These are phyloP conservation scores for Xenopus tropicalis DNA, from an alignment of 2,113 vertebrate genomes.

Conservation along the genomic window UCB_Xtro_10.0 CM004446.2:96006001-96006500, in stretches of 20 bases:
- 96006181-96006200: conserved; percentile 54
- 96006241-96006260: conserved; percentile 8
- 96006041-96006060: conserved; percentile 46
- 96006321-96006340: too few species aligned
- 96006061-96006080: conserved; percentile 59
- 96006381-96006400: too few species aligned
- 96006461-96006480: too few species aligned
- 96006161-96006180: conserved; percentile 52
- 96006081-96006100: conserved; percentile 62
- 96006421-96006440: too few species aligned
- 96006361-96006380: too few species aligned
- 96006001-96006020: conserved; percentile 54
- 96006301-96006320: too few species aligned
- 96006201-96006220: conserved; percentile 58
- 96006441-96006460: too few species aligned
- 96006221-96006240: conserved; percentile 53
- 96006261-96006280: background rate
- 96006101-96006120: conserved; percentile 53
- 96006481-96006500: too few species aligned
- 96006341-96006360: too few species aligned
- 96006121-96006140: conserved; percentile 54
- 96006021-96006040: conserved; percentile 55
- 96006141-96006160: conserved; percentile 61
- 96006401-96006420: too few species aligned
- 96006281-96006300: too few species aligned